Conservation (phyloP, 2,113 vertebrate species). For the Platanista minor region DNA sequence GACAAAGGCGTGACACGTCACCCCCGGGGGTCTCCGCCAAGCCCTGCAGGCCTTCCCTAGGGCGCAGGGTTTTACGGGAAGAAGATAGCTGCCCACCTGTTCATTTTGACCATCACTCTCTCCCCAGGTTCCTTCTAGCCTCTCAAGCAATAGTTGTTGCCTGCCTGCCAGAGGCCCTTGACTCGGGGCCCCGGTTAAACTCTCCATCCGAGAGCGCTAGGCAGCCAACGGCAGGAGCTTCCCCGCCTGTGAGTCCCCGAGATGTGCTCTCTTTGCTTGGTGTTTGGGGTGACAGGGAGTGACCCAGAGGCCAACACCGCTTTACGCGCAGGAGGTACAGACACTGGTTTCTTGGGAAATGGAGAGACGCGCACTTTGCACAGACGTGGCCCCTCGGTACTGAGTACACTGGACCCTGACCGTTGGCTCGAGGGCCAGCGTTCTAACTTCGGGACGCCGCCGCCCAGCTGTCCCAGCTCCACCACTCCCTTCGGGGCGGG, state of each 20-base stretch:
- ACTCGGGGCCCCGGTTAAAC: conserved; percentile 50
- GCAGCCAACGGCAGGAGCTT: conserved; percentile 65
- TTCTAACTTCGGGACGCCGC: conserved; percentile 24
- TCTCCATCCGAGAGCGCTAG: background rate
- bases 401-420: conserved; percentile 85
- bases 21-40: background rate
- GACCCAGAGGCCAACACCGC: conserved; percentile 61
- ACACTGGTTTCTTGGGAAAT: conserved; percentile 86
- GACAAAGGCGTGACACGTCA: conserved; percentile 27
- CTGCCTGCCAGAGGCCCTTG: conserved; percentile 59
- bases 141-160: conserved; percentile 82
- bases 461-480: conserved; percentile 46
- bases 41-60: conserved; percentile 40
- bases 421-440: conserved; percentile 67
- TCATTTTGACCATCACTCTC: conserved; percentile 60
- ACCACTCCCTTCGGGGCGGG: conserved; percentile 5
- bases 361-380: conserved; percentile 86
- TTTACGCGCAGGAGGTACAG: conserved; percentile 75
- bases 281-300: conserved; percentile 52
- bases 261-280: conserved; percentile 58
- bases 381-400: conserved; percentile 80
- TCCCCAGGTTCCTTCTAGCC: conserved; percentile 69
- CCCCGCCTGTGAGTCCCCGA: conserved; percentile 63
- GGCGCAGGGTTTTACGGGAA: conserved; percentile 35
- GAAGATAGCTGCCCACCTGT: conserved; percentile 61